phyloP scores from a whole-genome alignment of 2,888 invertebrate species.

The Argyra leucocephala region DNA sequence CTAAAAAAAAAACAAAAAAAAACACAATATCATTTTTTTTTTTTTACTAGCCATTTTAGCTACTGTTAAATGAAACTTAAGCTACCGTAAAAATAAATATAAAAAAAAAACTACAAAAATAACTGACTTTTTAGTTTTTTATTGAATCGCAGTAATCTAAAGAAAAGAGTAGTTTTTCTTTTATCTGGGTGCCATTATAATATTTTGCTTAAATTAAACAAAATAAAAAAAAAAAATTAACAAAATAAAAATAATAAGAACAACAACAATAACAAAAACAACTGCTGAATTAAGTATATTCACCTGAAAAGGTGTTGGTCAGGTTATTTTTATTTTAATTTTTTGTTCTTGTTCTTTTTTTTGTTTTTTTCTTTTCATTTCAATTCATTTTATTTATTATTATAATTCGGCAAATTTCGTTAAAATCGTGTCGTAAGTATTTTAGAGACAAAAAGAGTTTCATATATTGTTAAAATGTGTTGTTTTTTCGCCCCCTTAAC shows the following conservation, averaged over 20 bases:
- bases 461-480: too few relatives aligned
- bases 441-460: background rate
- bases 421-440: slow-evolving; percentile 3
- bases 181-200: slow-evolving; percentile 1
- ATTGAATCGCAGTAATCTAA: background rate
- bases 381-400: background rate
- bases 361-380: background rate
- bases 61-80: slow-evolving; percentile 4
- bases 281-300: slow-evolving; percentile 4
- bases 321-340: background rate
- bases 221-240: background rate
- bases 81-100: background rate
- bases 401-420: slow-evolving; percentile 3
- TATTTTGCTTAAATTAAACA: background rate
- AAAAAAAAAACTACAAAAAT: background rate
- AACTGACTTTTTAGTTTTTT: background rate
- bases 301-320: slow-evolving; percentile 6
- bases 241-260: background rate
- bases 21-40: background rate
- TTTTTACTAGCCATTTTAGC: slow-evolving; percentile 5
- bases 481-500: too few relatives aligned
- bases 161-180: background rate
- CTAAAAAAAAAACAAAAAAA: background rate
- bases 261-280: background rate
- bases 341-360: background rate